Base-by-base conservation (phyloP, 2,797 vertebrate species). In the Notolepis coatsorum region DNA sequence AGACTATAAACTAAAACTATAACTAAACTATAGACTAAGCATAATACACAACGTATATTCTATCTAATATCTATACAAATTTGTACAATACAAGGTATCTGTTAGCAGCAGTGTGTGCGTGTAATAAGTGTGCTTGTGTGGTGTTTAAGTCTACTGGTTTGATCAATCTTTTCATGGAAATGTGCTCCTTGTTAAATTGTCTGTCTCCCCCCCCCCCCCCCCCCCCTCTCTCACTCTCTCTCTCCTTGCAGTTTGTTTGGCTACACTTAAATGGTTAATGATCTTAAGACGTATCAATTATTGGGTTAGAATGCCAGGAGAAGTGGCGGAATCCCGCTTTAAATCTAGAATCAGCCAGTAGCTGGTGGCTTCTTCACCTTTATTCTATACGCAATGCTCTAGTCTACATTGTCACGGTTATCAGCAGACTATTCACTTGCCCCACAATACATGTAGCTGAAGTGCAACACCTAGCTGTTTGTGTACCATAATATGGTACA, bases 391-490 rank as follows among this genome's bases (percentile, higher is more conserved):
- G 12, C 39, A 30, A 7, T 30, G 7, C 18, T 49, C 1, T 25
- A 23, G 5, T 51, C 13, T 20, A 13, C 21, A 12, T 0, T 4
- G 43, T 20, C 6, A 12, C 50, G 43, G 18, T 3, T 9, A 13
- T 39, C 8, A 1, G 33, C 35, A 30, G 61, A 30, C 33, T 10
- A 25, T 39, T 18, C 17, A n/a, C 31, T 20, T 57, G 2, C 18
- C 42, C 53, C 4, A 20, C 30, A 20, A 4, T 12, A n/a, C n/a
- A n/a, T n/a, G n/a, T n/a, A 20, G 24, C 21, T 61, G 9, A 13
- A 37, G 45, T 47, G 24, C 2, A 62, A 48, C 57, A 53, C 33
- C 48, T 45, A 45, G 42, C 1, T 54, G 23, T 65, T 5, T 21
- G 13, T 53, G 54, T n/a, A n/a, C n/a, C n/a, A n/a, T n/a, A n/a